Evolutionary conservation across 1,140 invertebrate genomes (phyloP), one percentile per base, ranked within the genome.

Genomic region (Stegodyphus dumicola): DNA sequence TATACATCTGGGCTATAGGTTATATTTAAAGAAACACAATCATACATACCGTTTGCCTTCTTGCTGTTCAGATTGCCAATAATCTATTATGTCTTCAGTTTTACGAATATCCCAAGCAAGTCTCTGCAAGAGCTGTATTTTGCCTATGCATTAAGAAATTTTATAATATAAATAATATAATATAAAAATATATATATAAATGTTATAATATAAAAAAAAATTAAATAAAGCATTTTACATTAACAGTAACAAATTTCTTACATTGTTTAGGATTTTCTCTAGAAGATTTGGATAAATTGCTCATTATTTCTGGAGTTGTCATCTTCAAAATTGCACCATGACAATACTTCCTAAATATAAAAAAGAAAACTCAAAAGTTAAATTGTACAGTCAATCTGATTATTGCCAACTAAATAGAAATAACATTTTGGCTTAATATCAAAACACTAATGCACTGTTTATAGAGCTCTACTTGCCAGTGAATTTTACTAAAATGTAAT

Each of bases 21-120:
- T 33, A 33, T 33, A 3, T 33, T 33, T 33, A 33, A 33, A 33
- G 33, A 33, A 33, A 33, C 33, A 60, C 56, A 60, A 11, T 5
- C 15, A 60, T 11, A 60, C 9, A 33, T 77, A 86, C 85, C 85
- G 67, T 81, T 66, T 75, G 13, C 53, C 53, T 51, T 86, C 85
- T 70, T 66, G 56, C 51, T 79, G 60, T 52, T 86, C 77, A 52
- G 85, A 66, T 17, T 73, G 52, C 85, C 85, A 86, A 33, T 75
- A 86, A 81, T 86, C 70, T 33, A 81, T 73, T 60, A 86, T 76
- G 52, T 86, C 85, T 52, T 67, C 76, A 5, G 85, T 86, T 69
- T 79, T 80, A 18, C 53, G 60, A 60, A 80, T 86, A 53, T 86
- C 85, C 77, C 77, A 86, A 52, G 76, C 71, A 52, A 86, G 70